These are phyloP conservation scores for Flexamia atlantica DNA, from an alignment of 2,888 invertebrate species.

Conservation along the genomic window DNA sequence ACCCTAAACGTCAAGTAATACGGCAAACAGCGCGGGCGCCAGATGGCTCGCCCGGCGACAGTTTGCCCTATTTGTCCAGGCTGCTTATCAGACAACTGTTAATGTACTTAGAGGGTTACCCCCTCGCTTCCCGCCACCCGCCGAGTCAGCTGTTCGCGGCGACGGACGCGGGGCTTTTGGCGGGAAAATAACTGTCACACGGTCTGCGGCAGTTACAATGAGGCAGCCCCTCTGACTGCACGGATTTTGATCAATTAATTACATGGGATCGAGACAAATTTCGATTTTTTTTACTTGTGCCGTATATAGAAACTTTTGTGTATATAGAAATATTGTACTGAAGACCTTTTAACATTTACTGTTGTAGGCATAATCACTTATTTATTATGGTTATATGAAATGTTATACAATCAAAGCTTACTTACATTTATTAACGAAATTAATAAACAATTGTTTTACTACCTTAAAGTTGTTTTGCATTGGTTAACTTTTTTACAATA, in stretches of 20 bases:
- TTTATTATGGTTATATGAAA: too few species aligned
- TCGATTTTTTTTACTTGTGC: too few species aligned
- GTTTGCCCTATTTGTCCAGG: slow-evolving; percentile 28
- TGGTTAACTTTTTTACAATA: too few species aligned
- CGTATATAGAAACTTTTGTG: too few species aligned
- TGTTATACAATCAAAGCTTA: too few species aligned
- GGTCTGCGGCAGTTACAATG: not conserved
- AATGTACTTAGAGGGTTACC: slow-evolving; percentile 36
- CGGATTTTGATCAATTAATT: slow-evolving; percentile 21
- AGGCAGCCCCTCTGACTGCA: not conserved
- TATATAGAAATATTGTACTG: too few species aligned
- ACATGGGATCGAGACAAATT: not conserved
- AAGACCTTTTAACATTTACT: too few species aligned
- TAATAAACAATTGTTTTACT: too few species aligned
- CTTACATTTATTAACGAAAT: too few species aligned
- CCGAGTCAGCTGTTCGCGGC: slow-evolving; percentile 37
- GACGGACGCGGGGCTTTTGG: slow-evolving; percentile 23
- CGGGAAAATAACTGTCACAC: slow-evolving; percentile 41
- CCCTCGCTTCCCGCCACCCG: not conserved
- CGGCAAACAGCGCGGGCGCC: not conserved
- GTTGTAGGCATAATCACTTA: too few species aligned
- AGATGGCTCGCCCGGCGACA: slow-evolving; percentile 5
- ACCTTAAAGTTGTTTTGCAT: too few species aligned
- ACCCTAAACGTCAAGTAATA: slow-evolving; percentile 39
- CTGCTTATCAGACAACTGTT: slow-evolving; percentile 39